phyloP scores from a whole-genome alignment of 2,888 invertebrate species.

The Augochlorella aurata region DNA sequence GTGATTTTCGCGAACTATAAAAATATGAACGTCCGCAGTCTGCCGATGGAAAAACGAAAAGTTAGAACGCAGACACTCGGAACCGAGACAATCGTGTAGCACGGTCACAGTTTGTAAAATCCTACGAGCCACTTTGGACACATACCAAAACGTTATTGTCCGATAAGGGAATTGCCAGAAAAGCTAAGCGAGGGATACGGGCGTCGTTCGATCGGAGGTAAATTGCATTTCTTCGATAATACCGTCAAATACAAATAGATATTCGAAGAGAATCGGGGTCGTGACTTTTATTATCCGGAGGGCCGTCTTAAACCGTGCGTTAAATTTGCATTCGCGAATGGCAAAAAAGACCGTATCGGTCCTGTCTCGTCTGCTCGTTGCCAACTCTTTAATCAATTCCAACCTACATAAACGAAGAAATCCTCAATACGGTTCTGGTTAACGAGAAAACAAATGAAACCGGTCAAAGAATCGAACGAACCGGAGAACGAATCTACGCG shows the following conservation, averaged over 20 bases:
- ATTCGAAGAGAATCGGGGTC: constrained; percentile 7
- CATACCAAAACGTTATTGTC: constrained; percentile 43
- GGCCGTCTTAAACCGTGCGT: neutral
- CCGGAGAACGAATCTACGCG: neutral
- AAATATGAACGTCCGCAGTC: neutral
- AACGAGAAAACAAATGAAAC: neutral
- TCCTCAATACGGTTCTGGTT: constrained; percentile 8
- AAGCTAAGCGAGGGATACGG: constrained; percentile 16
- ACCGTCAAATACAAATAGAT: constrained; percentile 39
- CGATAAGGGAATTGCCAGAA: constrained; percentile 46
- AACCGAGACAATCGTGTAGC: neutral
- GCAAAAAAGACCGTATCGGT: constrained; percentile 6
- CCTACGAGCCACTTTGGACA: constrained; percentile 44
- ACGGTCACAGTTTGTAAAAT: constrained; percentile 15
- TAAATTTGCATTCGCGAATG: constrained; percentile 30
- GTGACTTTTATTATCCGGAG: constrained; percentile 24
- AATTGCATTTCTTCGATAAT: constrained; percentile 41
- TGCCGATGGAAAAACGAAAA: neutral
- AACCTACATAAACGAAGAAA: neutral
- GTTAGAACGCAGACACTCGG: neutral
- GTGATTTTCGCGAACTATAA: too few species aligned
- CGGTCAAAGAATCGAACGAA: neutral
- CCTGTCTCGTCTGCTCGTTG: neutral
- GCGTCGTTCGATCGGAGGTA: constrained; percentile 26
- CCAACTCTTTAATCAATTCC: constrained; percentile 9